phyloP scores from a whole-genome alignment of 2,797 vertebrate species.

The Acestrorhynchus altus region DNA sequence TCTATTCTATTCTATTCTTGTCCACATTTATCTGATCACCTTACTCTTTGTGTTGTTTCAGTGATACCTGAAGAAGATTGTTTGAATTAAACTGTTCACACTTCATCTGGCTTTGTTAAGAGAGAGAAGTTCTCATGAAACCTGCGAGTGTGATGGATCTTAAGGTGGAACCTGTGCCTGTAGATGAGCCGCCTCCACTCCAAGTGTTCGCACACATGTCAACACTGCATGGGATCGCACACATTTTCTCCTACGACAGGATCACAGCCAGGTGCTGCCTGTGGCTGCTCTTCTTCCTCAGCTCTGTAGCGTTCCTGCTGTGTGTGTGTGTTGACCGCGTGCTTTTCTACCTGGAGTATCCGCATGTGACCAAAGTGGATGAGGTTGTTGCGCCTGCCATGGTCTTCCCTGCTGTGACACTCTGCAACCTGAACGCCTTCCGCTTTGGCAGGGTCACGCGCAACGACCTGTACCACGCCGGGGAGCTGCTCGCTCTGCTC shows the following conservation, averaged over 20 bases:
- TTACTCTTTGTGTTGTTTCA: background rate
- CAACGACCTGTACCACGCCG: slow-evolving; percentile 97
- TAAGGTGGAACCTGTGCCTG: slow-evolving; percentile 89
- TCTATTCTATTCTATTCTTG: background rate
- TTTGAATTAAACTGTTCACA: background rate
- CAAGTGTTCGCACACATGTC: slow-evolving; percentile 96
- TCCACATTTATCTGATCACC: background rate
- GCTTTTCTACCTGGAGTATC: slow-evolving; percentile 96
- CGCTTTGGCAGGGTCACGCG: slow-evolving; percentile 95
- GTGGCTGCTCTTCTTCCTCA: slow-evolving; percentile 92
- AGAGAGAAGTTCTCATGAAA: slow-evolving; percentile 30
- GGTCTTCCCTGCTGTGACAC: slow-evolving; percentile 93
- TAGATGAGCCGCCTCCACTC: slow-evolving; percentile 88
- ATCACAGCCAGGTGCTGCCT: slow-evolving; percentile 88
- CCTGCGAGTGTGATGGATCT: slow-evolving; percentile 85
- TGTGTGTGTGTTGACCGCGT: slow-evolving; percentile 94
- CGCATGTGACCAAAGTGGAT: slow-evolving; percentile 95
- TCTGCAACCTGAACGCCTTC: slow-evolving; percentile 98
- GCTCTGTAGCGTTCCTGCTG: slow-evolving; percentile 88
- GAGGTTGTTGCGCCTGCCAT: slow-evolving; percentile 89
- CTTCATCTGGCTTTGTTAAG: background rate
- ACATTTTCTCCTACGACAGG: slow-evolving; percentile 97
- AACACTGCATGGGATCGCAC: slow-evolving; percentile 94
- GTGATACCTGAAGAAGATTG: background rate
- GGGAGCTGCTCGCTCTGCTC: slow-evolving; percentile 94